Evolutionary conservation across 2,797 vertebrate genomes (phyloP).

Genomic region (Danionella dracula): DNA sequence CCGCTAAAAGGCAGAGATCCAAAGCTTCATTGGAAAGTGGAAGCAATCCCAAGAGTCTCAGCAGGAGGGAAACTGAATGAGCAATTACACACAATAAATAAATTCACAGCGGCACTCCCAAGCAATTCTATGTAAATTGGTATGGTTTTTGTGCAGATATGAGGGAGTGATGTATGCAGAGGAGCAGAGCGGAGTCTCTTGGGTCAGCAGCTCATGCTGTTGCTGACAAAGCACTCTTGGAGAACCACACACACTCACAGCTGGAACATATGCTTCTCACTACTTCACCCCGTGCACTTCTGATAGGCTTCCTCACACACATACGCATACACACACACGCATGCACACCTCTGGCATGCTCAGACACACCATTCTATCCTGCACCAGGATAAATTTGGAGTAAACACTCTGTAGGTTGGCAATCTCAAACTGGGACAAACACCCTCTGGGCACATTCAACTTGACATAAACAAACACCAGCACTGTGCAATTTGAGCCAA

Average conservation of each 20-base stretch:
- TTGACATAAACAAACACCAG: slow-evolving; percentile 27
- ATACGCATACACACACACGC: neutral
- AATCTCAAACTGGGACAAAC: slow-evolving; percentile 20
- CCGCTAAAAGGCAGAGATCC: neutral
- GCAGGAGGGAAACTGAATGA: slow-evolving; percentile 10
- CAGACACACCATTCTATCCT: slow-evolving; percentile 12
- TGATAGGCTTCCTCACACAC: neutral
- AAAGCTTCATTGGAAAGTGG: neutral
- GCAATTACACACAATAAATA: slow-evolving; percentile 26
- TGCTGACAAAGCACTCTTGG: neutral
- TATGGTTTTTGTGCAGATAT: neutral
- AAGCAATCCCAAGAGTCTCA: neutral
- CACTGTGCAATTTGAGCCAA: slow-evolving; percentile 18
- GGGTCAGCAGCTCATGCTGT: slow-evolving; percentile 14
- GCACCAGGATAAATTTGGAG: slow-evolving; percentile 9
- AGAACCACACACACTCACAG: neutral
- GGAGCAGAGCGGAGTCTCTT: neutral
- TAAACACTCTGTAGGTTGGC: neutral
- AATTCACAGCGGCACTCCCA: slow-evolving; percentile 6
- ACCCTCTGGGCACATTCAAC: slow-evolving; percentile 21
- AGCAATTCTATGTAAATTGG: neutral
- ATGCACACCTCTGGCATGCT: slow-evolving; percentile 13
- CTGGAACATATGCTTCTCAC: slow-evolving; percentile 5
- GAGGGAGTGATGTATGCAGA: neutral
- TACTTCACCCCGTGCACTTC: neutral